A percentile compares a stretch with the other conserved stretches of the same genome.
These are phyloP conservation scores for Anthopleura xanthogrammica DNA, from an alignment of 92 coral and sea anemone species.

Conservation along the genomic window DNA sequence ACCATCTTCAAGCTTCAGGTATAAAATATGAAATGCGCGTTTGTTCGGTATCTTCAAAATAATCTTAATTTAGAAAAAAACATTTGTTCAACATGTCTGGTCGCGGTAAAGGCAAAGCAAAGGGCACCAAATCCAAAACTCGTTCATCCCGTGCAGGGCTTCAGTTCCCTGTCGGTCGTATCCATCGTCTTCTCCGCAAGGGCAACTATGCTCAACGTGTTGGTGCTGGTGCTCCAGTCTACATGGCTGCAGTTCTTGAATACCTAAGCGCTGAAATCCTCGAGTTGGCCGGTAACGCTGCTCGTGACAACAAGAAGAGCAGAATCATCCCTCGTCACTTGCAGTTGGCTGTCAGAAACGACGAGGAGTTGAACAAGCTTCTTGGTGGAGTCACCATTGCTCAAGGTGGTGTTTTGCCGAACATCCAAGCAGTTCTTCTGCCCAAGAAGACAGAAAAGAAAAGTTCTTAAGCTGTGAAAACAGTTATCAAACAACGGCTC, in stretches of 20 bases:
- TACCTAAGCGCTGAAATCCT: conserved; percentile 59
- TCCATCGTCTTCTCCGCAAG: conserved; percentile 54
- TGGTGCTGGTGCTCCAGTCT: conserved; percentile 75
- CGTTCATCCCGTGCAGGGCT: conserved; percentile 82
- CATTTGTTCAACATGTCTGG: conserved; percentile 55
- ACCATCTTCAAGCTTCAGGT: too few species aligned
- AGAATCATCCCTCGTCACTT: conserved; percentile 47
- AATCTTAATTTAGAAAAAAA: too few species aligned
- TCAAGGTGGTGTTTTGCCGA: conserved; percentile 62
- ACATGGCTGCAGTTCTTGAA: conserved; percentile 62
- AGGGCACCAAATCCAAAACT: conserved; percentile 75
- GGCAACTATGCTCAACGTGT: conserved; percentile 69
- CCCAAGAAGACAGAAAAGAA: conserved; percentile 57
- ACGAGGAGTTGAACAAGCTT: conserved; percentile 57
- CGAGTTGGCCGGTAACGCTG: conserved; percentile 63
- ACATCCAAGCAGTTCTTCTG: conserved; percentile 65
- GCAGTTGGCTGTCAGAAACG: conserved; percentile 42
- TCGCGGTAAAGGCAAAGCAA: conserved; percentile 85
- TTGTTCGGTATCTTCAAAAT: too few species aligned
- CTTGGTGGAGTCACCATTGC: conserved; percentile 49
- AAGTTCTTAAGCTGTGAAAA: neutral
- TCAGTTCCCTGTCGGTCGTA: conserved; percentile 76
- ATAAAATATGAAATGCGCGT: too few species aligned
- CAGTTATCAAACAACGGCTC: too few species aligned
- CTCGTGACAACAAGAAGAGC: conserved; percentile 50